phyloP scores from a whole-genome alignment of 1,140 invertebrate genomes.

The Brachionus angularis region DNA sequence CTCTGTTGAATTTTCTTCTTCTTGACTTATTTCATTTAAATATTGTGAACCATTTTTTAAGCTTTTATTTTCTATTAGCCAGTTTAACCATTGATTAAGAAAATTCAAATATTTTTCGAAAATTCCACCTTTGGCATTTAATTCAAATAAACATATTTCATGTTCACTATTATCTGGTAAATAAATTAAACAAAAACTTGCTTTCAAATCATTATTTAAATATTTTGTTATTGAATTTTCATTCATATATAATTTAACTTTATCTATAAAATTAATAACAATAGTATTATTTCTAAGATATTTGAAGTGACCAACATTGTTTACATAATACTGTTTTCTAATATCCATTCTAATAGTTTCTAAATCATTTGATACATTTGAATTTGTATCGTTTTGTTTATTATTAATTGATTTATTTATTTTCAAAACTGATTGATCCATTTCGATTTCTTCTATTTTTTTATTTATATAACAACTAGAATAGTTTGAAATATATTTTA shows the following conservation, averaged over 20 bases:
- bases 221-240: neutral
- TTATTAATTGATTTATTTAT: neutral
- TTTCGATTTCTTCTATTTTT: slow-evolving; percentile 14
- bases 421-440: neutral
- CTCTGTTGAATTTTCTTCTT: neutral
- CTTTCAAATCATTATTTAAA: neutral
- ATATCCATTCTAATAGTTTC: slow-evolving; percentile 15
- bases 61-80: neutral
- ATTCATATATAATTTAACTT: slow-evolving; percentile 30
- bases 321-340: slow-evolving; percentile 18
- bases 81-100: slow-evolving; percentile 35
- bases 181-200: slow-evolving; percentile 23
- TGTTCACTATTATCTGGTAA: slow-evolving; percentile 38
- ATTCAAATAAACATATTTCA: slow-evolving; percentile 16
- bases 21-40: neutral
- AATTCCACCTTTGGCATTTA: neutral
- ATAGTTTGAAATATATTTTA: slow-evolving; percentile 10
- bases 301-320: slow-evolving; percentile 40
- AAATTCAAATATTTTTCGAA: slow-evolving; percentile 32
- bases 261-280: slow-evolving; percentile 20
- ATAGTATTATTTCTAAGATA: neutral
- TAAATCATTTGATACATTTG: neutral
- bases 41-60: too few relatives aligned
- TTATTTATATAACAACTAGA: slow-evolving; percentile 26
- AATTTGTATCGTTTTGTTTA: neutral